A percentile compares a stretch with the other conserved stretches of the same genome.
Conservation (phyloP, 2,797 vertebrate species). For the Coregonus suidteri region DNA sequence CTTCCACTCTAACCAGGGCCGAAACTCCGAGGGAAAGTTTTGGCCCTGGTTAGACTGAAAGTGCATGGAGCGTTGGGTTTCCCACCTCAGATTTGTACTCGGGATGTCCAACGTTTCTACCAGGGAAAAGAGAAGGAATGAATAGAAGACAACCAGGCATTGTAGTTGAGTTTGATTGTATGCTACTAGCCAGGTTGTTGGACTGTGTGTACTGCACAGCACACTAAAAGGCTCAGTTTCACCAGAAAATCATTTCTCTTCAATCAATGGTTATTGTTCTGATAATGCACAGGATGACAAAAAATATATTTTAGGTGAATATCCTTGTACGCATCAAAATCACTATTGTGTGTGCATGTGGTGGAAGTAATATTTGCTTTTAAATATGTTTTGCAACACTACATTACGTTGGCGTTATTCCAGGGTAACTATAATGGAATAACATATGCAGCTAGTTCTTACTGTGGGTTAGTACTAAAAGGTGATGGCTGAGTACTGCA, state of each 20-base stretch:
- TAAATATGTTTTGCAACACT: not conserved
- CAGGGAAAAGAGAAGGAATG: not conserved
- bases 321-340: not conserved
- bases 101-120: too few relatives aligned
- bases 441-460: not conserved
- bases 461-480: not conserved
- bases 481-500: not conserved
- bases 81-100: not conserved
- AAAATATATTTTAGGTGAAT: slow-evolving; percentile 1
- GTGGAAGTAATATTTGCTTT: not conserved
- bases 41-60: not conserved
- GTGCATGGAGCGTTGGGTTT: not conserved
- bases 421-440: not conserved
- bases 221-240: not conserved
- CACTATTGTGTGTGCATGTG: not conserved
- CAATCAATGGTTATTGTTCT: not conserved
- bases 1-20: not conserved
- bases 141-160: not conserved
- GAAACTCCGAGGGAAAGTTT: not conserved
- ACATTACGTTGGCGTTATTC: not conserved
- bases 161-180: not conserved
- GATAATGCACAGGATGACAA: not conserved
- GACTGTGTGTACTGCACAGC: not conserved
- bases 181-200: not conserved
- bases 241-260: not conserved